Evolutionary conservation across 1,140 invertebrate genomes (phyloP).

Genomic region (Bemisia tabaci): DNA sequence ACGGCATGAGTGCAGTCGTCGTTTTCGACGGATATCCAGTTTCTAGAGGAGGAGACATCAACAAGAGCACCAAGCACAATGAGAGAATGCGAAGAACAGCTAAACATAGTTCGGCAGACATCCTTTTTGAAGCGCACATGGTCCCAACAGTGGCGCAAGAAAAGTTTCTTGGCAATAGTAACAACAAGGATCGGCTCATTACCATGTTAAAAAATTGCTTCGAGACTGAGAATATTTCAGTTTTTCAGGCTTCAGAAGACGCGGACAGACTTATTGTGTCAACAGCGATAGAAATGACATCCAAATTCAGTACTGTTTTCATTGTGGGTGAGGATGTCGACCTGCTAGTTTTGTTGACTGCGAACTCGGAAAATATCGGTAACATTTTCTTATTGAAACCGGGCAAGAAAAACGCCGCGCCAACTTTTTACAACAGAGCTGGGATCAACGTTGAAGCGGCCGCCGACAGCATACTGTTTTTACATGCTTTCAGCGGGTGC

Average conservation of each 20-base stretch:
- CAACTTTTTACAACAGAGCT: background rate
- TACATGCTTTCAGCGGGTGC: conserved; percentile 17
- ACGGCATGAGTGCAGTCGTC: conserved; percentile 11
- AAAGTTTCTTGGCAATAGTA: conserved; percentile 1
- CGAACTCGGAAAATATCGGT: background rate
- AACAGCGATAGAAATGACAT: conserved; percentile 14
- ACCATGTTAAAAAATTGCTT: background rate
- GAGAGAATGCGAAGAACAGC: background rate
- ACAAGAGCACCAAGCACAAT: background rate
- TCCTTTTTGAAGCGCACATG: conserved; percentile 5
- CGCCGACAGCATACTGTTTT: conserved; percentile 13
- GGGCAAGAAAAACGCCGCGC: conserved; percentile 1
- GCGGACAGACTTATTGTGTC: conserved; percentile 18
- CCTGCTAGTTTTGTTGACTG: conserved; percentile 15
- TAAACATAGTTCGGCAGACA: conserved; percentile 5
- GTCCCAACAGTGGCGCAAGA: background rate
- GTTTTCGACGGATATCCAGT: conserved; percentile 20
- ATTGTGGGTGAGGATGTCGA: conserved; percentile 18
- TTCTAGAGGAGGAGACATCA: background rate
- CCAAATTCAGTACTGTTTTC: conserved; percentile 4
- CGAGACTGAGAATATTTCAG: conserved; percentile 1
- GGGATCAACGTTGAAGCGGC: background rate
- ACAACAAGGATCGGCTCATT: background rate
- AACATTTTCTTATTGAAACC: conserved; percentile 8
- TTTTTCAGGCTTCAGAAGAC: conserved; percentile 13